These are phyloP conservation scores for Cheumatopsyche charites DNA, from an alignment of 1,140 invertebrate species.

Conservation along the genomic window DNA sequence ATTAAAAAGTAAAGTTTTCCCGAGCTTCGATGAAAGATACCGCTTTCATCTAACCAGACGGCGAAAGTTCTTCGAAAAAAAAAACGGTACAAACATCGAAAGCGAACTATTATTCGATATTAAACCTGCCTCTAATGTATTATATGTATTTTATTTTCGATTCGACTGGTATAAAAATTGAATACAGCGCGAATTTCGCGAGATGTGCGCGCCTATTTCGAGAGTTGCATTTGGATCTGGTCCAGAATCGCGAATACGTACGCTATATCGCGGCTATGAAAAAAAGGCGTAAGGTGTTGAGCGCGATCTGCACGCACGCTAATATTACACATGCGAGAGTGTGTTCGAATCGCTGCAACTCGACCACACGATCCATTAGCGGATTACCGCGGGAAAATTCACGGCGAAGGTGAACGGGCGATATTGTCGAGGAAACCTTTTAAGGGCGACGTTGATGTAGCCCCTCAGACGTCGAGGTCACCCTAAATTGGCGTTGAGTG, in stretches of 20 bases:
- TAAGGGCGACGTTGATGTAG: constrained; percentile 9
- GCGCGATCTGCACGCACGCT: not conserved
- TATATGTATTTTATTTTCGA: too few relatives aligned
- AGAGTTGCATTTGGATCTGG: too few relatives aligned
- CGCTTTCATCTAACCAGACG: constrained; percentile 8
- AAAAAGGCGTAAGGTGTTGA: too few relatives aligned
- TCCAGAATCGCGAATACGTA: too few relatives aligned
- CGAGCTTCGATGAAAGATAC: constrained; percentile 3
- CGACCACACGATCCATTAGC: not conserved
- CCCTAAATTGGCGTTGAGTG: constrained; percentile 18
- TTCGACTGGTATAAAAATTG: too few relatives aligned
- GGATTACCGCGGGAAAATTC: not conserved
- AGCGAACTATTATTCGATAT: not conserved
- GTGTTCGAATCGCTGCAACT: not conserved
- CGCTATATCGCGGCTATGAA: too few relatives aligned
- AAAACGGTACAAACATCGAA: not conserved
- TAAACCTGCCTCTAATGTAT: too few relatives aligned
- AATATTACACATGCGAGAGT: not conserved
- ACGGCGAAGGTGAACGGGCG: not conserved
- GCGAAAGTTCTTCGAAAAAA: not conserved
- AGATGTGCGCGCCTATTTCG: too few relatives aligned
- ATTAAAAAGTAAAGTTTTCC: constrained; percentile 17
- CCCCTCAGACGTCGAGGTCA: not conserved
- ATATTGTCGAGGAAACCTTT: constrained; percentile 1
- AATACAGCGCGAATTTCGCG: too few relatives aligned